These are phyloP conservation scores for Ophthalmolycus amberensis DNA, from an alignment of 2,113 vertebrate species.

Conservation along the genomic window DNA sequence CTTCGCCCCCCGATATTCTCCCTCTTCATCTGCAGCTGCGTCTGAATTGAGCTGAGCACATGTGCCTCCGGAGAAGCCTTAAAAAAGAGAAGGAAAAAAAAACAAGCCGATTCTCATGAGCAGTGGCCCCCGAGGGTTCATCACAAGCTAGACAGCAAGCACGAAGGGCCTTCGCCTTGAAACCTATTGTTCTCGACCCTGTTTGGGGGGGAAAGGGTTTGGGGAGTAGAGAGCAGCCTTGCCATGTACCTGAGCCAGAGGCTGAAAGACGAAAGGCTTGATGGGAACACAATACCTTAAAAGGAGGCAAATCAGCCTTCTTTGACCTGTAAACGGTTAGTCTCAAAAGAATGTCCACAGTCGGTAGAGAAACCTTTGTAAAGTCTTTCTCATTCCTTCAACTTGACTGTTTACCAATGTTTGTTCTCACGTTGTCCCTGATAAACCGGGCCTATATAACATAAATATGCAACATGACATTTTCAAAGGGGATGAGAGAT, in stretches of 20 bases:
- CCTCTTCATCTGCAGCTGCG: slow-evolving; percentile 69
- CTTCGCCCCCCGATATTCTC: slow-evolving; percentile 48
- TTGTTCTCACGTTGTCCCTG: slow-evolving; percentile 1
- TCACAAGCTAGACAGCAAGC: slow-evolving; percentile 57
- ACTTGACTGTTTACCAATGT: background rate
- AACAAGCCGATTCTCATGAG: slow-evolving; percentile 54
- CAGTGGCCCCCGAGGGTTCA: slow-evolving; percentile 53
- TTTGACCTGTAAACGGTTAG: slow-evolving; percentile 25
- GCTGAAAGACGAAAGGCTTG: slow-evolving; percentile 14
- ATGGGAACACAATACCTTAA: slow-evolving; percentile 12
- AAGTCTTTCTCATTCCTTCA: background rate
- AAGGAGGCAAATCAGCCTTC: slow-evolving; percentile 25
- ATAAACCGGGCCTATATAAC: slow-evolving; percentile 8
- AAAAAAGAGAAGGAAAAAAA: slow-evolving; percentile 41
- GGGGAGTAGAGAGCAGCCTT: background rate
- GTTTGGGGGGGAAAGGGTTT: slow-evolving; percentile 20
- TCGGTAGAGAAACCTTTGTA: slow-evolving; percentile 3
- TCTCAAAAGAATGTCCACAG: slow-evolving; percentile 14
- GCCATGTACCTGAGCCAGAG: slow-evolving; percentile 23
- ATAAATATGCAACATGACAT: slow-evolving; percentile 25
- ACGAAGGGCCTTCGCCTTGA: slow-evolving; percentile 54
- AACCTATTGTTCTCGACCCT: slow-evolving; percentile 56
- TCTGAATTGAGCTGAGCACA: slow-evolving; percentile 60
- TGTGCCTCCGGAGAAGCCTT: slow-evolving; percentile 62
- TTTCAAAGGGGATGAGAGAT: slow-evolving; percentile 52